phyloP scores from a whole-genome alignment of 2,113 vertebrate species.

The Rhynchomys soricoides region DNA sequence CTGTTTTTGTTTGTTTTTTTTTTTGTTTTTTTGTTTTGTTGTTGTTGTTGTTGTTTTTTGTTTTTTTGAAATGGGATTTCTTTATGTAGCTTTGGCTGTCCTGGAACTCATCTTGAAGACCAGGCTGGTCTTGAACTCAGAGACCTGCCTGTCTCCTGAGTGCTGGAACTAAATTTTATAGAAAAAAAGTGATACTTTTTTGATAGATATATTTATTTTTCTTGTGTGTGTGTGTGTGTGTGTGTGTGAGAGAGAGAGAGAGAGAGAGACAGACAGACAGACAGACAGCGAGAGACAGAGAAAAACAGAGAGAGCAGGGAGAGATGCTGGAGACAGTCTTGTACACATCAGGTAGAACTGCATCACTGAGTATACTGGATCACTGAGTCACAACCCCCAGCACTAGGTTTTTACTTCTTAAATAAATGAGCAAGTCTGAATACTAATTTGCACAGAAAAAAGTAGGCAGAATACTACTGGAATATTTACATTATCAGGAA shows the following conservation, averaged over 20 bases:
- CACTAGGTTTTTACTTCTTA: slow-evolving; percentile 11
- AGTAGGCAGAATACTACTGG: slow-evolving; percentile 2
- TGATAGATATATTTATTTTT: neutral
- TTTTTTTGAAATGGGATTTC: neutral
- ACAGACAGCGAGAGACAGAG: neutral
- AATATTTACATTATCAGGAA: neutral
- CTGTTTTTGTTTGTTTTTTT: neutral
- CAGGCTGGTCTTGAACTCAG: neutral
- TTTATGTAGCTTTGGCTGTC: neutral
- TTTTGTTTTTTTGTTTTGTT: neutral
- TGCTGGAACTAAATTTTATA: neutral
- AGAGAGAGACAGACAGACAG: neutral
- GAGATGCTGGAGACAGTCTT: neutral
- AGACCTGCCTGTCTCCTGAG: neutral
- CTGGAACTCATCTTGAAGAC: neutral
- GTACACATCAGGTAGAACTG: neutral
- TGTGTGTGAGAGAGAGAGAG: neutral
- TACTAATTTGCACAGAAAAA: slow-evolving; percentile 11
- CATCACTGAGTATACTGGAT: neutral
- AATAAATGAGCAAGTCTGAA: slow-evolving; percentile 10
- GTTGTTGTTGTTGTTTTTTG: neutral
- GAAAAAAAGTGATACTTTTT: neutral
- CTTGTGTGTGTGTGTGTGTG: fast-evolving
- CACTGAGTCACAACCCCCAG: neutral
- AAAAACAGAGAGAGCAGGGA: neutral